These are phyloP conservation scores for Ischnura elegans DNA, from an alignment of 2,888 invertebrate species.

Conservation along the genomic window DNA sequence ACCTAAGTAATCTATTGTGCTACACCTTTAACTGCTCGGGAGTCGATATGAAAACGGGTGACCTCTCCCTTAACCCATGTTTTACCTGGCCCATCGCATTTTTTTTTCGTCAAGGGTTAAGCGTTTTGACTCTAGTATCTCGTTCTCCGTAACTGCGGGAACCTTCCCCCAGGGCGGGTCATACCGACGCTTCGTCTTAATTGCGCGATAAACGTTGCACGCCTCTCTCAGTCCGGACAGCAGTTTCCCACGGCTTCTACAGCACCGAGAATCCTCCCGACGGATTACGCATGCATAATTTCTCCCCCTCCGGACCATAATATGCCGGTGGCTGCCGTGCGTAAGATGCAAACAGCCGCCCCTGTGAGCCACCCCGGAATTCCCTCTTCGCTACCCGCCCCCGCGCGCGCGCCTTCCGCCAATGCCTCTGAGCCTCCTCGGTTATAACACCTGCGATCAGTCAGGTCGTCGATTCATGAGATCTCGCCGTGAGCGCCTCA, in stretches of 20 bases:
- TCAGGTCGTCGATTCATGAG: background rate
- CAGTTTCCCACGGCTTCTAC: slow-evolving; percentile 2
- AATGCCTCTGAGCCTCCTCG: no score
- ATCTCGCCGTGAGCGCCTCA: slow-evolving; percentile 18
- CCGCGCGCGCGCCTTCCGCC: background rate
- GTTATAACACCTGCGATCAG: slow-evolving; percentile 24
- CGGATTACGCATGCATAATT: slow-evolving; percentile 34
- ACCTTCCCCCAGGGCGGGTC: background rate
- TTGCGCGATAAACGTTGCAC: slow-evolving; percentile 34
- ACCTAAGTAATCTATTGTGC: no score
- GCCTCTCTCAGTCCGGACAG: background rate
- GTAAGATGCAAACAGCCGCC: background rate
- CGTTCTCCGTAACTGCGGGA: no score
- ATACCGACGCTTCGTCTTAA: background rate
- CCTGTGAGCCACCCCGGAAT: background rate
- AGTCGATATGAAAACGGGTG: no score
- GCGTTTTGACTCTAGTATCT: background rate
- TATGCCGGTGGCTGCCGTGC: slow-evolving; percentile 15
- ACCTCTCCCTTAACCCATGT: no score
- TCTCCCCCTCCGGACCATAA: background rate
- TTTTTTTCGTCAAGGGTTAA: no score
- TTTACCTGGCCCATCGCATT: no score
- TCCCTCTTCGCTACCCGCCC: background rate
- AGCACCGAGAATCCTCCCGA: background rate
- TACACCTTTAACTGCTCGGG: no score